A percentile compares a stretch with the other conserved stretches of the same genome.
phyloP scores from a whole-genome alignment of 2,113 vertebrate species.

The Ceyx cyanopectus region DNA sequence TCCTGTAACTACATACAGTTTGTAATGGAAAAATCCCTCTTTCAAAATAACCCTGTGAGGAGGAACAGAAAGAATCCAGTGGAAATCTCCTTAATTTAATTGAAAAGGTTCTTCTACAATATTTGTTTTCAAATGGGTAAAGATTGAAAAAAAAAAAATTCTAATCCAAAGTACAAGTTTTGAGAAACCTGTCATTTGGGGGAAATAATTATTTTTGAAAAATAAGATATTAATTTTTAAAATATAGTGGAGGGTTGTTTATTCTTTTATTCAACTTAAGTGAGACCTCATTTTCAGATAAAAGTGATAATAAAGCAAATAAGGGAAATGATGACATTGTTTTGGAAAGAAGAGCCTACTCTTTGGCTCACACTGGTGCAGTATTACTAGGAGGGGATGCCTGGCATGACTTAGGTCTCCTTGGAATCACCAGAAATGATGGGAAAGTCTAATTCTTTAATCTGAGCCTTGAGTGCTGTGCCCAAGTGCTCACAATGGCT shows the following conservation, averaged over 20 bases:
- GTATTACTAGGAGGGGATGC: background rate
- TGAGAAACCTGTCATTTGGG: background rate
- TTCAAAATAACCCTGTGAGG: background rate
- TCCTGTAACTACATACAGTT: background rate
- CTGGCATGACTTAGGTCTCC: background rate
- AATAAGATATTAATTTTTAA: background rate
- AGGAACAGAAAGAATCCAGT: background rate
- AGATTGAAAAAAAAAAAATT: background rate
- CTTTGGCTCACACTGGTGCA: background rate
- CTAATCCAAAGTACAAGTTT: background rate
- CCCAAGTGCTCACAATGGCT: background rate
- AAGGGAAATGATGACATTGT: slow-evolving; percentile 29
- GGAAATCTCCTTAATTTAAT: background rate
- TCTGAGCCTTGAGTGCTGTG: background rate
- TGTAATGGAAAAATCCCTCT: background rate
- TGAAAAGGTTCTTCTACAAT: background rate
- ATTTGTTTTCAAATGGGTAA: background rate
- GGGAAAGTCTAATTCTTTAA: background rate
- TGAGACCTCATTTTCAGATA: background rate
- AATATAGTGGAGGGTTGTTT: background rate
- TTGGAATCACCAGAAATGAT: background rate
- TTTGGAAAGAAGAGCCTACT: slow-evolving; percentile 39
- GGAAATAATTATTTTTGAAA: background rate
- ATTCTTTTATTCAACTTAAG: background rate
- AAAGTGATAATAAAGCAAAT: slow-evolving; percentile 28